phyloP scores from a whole-genome alignment of 2,888 invertebrate genomes.

The Drosophila sordidapex region DNA sequence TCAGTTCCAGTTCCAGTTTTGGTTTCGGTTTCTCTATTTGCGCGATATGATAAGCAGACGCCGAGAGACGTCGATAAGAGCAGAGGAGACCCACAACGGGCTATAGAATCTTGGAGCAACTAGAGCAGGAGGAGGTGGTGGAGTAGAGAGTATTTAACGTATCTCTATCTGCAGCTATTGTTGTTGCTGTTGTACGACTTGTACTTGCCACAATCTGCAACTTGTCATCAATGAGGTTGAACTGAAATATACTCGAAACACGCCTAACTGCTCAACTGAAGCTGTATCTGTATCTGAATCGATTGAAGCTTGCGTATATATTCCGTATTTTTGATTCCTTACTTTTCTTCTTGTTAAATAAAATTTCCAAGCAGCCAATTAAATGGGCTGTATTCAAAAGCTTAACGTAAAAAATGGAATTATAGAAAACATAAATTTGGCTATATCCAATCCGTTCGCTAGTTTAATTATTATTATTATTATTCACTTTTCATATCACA shows the following conservation, averaged over 20 bases:
- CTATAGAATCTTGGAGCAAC: not conserved
- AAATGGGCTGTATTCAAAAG: not conserved
- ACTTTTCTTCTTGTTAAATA: not conserved
- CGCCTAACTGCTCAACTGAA: not conserved
- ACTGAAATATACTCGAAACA: conserved; percentile 10
- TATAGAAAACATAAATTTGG: not conserved
- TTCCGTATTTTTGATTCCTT: not conserved
- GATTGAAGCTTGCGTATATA: not conserved
- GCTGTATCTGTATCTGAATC: not conserved
- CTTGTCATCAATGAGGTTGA: conserved; percentile 39
- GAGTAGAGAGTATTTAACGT: not conserved
- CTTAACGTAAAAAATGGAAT: not conserved
- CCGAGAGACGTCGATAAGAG: conserved; percentile 19
- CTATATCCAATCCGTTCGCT: not conserved
- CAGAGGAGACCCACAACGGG: not conserved
- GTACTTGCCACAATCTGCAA: conserved; percentile 34
- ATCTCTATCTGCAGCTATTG: conserved; percentile 32
- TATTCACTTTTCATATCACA: not conserved
- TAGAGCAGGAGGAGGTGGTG: not conserved
- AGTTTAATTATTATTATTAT: not conserved
- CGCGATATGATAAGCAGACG: conserved; percentile 31
- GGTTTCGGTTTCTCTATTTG: not conserved
- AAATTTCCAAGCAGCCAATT: not conserved
- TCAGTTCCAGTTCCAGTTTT: not conserved
- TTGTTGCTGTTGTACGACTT: conserved; percentile 1